phyloP scores from a whole-genome alignment of 2,113 vertebrate species.

The Heterotilapia buettikoferi region DNA sequence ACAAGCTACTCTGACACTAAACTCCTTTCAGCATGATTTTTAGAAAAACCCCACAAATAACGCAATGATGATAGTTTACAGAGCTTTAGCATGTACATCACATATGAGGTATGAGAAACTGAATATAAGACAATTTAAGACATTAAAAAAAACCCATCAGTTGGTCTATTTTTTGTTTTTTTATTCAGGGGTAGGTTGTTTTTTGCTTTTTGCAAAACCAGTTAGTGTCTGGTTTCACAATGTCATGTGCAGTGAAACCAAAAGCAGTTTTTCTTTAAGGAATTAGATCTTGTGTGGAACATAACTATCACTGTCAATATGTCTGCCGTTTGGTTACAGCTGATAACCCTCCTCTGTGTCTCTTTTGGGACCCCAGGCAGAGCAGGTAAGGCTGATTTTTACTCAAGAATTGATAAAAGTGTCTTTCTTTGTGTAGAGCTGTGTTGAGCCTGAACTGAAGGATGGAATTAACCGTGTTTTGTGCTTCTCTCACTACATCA shows the following conservation, averaged over 20 bases:
- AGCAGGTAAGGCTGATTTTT: background rate
- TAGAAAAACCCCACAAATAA: background rate
- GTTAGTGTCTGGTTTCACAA: accelerated
- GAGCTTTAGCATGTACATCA: background rate
- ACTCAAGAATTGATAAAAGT: background rate
- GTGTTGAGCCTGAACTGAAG: background rate
- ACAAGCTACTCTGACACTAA: background rate
- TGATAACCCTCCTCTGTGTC: background rate
- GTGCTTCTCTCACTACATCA: background rate
- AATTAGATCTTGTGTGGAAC: background rate
- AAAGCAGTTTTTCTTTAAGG: background rate
- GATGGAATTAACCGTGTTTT: background rate
- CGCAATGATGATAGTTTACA: background rate
- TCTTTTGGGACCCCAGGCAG: background rate
- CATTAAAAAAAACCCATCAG: accelerated
- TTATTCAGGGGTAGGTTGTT: background rate
- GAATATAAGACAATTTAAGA: background rate
- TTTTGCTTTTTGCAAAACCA: background rate
- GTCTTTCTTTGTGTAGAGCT: background rate
- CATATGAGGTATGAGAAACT: background rate
- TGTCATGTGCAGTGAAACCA: background rate
- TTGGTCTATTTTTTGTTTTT: background rate
- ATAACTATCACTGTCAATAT: background rate
- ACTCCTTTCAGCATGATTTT: background rate
- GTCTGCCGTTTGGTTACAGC: background rate